Conservation (phyloP, 2,113 vertebrate genomes). For the Symphodus melops region DNA sequence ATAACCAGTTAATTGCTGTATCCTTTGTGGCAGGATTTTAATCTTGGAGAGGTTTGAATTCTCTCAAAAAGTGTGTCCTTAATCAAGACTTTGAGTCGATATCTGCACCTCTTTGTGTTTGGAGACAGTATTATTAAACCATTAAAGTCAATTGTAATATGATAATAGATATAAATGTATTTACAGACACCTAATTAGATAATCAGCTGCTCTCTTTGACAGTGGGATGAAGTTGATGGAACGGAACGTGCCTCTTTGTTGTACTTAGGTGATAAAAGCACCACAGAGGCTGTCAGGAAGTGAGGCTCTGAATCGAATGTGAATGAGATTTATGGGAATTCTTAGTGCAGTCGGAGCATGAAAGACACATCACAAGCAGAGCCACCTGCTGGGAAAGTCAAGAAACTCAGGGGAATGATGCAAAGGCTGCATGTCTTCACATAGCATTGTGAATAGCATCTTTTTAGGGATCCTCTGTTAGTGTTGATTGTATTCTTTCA, state of each 20-base stretch:
- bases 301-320: neutral
- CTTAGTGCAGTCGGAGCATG: neutral
- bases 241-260: constrained; percentile 33
- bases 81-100: constrained; percentile 14
- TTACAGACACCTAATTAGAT: constrained; percentile 58
- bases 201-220: constrained; percentile 48
- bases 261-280: constrained; percentile 30
- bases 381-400: constrained; percentile 38
- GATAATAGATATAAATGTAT: constrained; percentile 46
- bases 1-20: constrained; percentile 33
- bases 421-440: constrained; percentile 28
- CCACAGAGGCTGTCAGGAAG: constrained; percentile 5
- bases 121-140: constrained; percentile 7
- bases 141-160: constrained; percentile 36
- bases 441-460: constrained; percentile 13
- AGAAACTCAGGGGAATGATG: constrained; percentile 20
- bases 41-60: constrained; percentile 23
- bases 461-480: neutral
- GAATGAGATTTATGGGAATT: constrained; percentile 37
- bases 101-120: constrained; percentile 6
- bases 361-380: constrained; percentile 16
- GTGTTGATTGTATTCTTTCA: neutral
- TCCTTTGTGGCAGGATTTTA: neutral
- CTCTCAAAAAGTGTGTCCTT: constrained; percentile 6
- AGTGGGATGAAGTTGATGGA: constrained; percentile 33